Evolutionary conservation across 64 coral and sea anemone genomes (phyloP), one percentile per base, ranked within the genome.

Genomic region (Actinia equina): DNA sequence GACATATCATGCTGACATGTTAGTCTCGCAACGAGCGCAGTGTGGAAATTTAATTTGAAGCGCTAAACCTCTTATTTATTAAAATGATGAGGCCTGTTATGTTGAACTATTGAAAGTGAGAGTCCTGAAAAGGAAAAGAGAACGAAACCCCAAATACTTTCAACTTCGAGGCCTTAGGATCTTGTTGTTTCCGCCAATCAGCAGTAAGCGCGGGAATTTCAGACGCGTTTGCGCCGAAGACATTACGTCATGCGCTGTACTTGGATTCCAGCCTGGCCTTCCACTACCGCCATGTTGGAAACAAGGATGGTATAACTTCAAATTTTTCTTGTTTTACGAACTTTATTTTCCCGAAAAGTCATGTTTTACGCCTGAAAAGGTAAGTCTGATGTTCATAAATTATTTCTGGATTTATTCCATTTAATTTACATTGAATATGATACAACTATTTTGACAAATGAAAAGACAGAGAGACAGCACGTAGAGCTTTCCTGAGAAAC

Each of bases 201-300:
- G 0, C 37, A 74, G 11, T 11, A 74, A 74, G 69, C 69, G 69
- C 69, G 69, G 69, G 69, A 74, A 74, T 37, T 74, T 74, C 69
- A 74, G 69, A 41, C 69, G 69, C 69, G 69, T 74, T 74, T 74
- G 69, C 69, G 26, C 25, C 25, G 2, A 74, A 27, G 69, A 41
- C 69, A 41, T 74, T 74, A 74, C 69, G 69, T 74, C 69, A 74
- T 74, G 69, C 69, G 69, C 69, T 74, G 26, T 69, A 23, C 63
- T 20, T 69, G 63, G 63, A 69, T 69, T 69, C n/a, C 8, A 30
- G 27, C 69, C 69, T 74, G 69, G 69, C 69, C 69, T 74, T 74
- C 26, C 27, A 74, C 25, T 41, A 74, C 69, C 69, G 69, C 69
- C 69, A 74, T 74, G 25, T 74, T 74, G 69, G 69, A 74, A 74